Evolutionary conservation across 2,888 invertebrate species (phyloP).

Genomic region (Stegana nigrithorax): DNA sequence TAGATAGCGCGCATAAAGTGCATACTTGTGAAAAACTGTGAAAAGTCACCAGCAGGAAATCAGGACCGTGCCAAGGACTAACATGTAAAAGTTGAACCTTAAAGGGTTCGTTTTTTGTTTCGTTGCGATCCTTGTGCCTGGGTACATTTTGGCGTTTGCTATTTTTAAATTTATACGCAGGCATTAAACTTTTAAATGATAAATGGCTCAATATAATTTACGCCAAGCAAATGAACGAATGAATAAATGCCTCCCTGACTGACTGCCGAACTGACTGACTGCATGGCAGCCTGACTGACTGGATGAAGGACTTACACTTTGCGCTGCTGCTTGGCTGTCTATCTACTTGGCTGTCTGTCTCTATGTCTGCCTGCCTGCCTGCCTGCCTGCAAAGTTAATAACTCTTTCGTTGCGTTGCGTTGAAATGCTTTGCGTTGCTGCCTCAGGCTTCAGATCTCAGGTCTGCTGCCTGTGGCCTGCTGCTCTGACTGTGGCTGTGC

Average conservation of each 20-base stretch:
- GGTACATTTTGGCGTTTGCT: too few species aligned
- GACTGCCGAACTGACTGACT: neutral
- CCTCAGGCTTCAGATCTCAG: neutral
- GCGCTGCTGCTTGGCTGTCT: neutral
- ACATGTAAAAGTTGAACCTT: too few species aligned
- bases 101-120: too few species aligned
- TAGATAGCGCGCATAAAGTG: too few species aligned
- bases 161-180: constrained; percentile 57
- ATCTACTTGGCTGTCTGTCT: neutral
- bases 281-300: neutral
- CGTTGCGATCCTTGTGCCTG: too few species aligned
- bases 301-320: neutral
- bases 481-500: neutral
- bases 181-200: constrained; percentile 61
- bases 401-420: neutral
- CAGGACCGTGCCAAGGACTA: too few species aligned
- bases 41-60: too few species aligned
- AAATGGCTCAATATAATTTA: constrained; percentile 59
- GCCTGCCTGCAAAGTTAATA: neutral
- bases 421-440: neutral
- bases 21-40: too few species aligned
- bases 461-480: constrained; percentile 22
- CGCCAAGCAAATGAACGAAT: constrained; percentile 33
- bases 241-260: neutral
- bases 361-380: neutral